Conservation (phyloP, 2,797 vertebrate genomes). For the Sarcophilus harrisii region DNA sequence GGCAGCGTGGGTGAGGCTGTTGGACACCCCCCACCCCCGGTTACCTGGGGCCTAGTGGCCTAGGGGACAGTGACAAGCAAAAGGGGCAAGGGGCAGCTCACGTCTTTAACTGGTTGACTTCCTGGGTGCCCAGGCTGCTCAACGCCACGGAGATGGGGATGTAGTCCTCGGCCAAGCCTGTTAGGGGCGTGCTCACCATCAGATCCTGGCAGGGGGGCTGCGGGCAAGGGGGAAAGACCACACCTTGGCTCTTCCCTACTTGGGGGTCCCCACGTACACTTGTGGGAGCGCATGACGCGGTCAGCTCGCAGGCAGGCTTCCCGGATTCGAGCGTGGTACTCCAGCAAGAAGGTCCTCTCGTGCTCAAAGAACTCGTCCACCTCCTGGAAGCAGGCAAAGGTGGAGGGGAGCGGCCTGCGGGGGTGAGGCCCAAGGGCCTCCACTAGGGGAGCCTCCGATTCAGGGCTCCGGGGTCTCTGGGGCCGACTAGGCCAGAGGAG, state of each 20-base stretch:
- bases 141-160: conserved; percentile 59
- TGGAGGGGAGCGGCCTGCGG: not conserved
- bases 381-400: conserved; percentile 52
- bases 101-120: conserved; percentile 62
- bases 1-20: too few species aligned
- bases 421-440: not conserved
- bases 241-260: too few species aligned
- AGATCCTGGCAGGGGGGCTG: not conserved
- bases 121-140: conserved; percentile 60
- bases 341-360: conserved; percentile 65
- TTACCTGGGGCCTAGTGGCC: not conserved
- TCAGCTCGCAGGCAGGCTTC: conserved; percentile 62
- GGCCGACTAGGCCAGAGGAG: not conserved
- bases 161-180: conserved; percentile 68
- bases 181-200: conserved; percentile 9
- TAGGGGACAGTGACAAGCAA: fast-evolving
- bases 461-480: not conserved
- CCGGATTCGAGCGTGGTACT: conserved; percentile 59
- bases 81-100: conserved; percentile 23
- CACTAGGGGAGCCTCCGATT: not conserved
- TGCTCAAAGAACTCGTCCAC: conserved; percentile 77
- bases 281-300: conserved; percentile 54
- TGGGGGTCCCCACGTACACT: conserved; percentile 30
- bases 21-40: too few species aligned
- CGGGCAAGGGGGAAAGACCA: too few species aligned